Percentiles rank a stretch among this genome's conserved stretches.
These are phyloP conservation scores for Drosophila tanythrix DNA, from an alignment of 2,888 invertebrate species.

Conservation along the genomic window DNA sequence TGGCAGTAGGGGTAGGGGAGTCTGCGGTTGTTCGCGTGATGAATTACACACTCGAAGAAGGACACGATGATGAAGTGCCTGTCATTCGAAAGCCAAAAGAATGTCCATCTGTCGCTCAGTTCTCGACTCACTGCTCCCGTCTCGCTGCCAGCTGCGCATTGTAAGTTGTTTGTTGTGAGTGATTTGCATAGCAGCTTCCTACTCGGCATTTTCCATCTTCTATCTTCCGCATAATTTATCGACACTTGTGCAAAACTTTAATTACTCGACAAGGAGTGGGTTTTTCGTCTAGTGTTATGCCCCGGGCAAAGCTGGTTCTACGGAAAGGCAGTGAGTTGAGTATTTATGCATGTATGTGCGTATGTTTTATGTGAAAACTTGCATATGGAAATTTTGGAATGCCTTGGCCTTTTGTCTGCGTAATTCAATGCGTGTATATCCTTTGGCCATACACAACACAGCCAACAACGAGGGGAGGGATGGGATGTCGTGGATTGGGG, in stretches of 20 bases:
- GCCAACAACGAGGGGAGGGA: neutral
- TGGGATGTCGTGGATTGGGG: neutral
- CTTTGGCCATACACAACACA: constrained; percentile 69
- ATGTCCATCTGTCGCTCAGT: constrained; percentile 72
- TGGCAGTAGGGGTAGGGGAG: neutral
- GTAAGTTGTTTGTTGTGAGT: constrained; percentile 55
- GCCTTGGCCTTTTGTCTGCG: constrained; percentile 68
- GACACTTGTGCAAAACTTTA: constrained; percentile 81
- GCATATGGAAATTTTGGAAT: constrained; percentile 69
- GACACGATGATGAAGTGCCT: constrained; percentile 80
- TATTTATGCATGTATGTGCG: neutral
- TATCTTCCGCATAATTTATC: constrained; percentile 76
- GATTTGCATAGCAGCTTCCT: constrained; percentile 68
- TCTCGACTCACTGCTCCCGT: constrained; percentile 4
- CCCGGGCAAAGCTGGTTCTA: constrained; percentile 18
- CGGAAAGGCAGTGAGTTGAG: neutral
- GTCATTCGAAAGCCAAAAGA: constrained; percentile 79
- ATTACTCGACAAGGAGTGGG: constrained; percentile 67
- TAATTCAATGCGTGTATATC: constrained; percentile 75
- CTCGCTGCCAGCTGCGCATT: constrained; percentile 27
- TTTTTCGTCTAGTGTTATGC: constrained; percentile 51
- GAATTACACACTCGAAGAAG: constrained; percentile 80
- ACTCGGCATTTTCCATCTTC: constrained; percentile 15
- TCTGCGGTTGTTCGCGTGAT: constrained; percentile 81
- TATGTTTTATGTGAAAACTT: constrained; percentile 58